These are phyloP conservation scores for Leuciscus idus DNA, from an alignment of 2,113 vertebrate genomes.

Conservation along the genomic window DNA sequence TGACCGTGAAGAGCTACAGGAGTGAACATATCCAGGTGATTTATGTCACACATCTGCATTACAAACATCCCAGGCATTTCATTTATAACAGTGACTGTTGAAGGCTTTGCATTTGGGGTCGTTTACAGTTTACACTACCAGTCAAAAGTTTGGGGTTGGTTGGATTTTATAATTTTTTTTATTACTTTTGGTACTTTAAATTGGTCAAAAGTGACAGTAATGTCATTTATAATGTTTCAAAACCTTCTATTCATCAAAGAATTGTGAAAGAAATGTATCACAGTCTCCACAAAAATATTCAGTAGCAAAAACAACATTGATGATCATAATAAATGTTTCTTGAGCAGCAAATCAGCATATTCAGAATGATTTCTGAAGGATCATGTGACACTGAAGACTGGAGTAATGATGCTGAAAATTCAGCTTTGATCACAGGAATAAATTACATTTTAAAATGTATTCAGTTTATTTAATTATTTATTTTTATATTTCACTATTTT, in stretches of 20 bases:
- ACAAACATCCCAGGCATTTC: background rate
- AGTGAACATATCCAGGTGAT: constrained; percentile 61
- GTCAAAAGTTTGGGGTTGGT: no score
- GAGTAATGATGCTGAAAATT: background rate
- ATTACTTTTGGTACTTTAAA: background rate
- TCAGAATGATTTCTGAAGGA: background rate
- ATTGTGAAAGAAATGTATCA: no score
- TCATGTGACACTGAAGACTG: constrained; percentile 3
- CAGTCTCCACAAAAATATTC: background rate
- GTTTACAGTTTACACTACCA: no score
- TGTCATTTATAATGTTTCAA: background rate
- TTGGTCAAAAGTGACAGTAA: background rate
- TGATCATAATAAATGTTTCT: background rate
- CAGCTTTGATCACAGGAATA: background rate
- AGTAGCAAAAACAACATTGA: background rate
- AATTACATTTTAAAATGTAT: background rate
- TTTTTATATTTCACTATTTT: background rate
- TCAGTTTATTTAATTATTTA: background rate
- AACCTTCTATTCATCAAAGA: background rate
- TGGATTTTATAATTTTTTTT: no score
- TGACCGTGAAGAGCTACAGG: constrained; percentile 46
- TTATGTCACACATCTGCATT: background rate
- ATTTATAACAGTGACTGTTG: background rate
- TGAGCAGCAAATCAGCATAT: background rate
- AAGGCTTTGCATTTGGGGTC: no score